Base-by-base conservation (phyloP, 1,140 invertebrate species). In the Vanessa atalanta region DNA sequence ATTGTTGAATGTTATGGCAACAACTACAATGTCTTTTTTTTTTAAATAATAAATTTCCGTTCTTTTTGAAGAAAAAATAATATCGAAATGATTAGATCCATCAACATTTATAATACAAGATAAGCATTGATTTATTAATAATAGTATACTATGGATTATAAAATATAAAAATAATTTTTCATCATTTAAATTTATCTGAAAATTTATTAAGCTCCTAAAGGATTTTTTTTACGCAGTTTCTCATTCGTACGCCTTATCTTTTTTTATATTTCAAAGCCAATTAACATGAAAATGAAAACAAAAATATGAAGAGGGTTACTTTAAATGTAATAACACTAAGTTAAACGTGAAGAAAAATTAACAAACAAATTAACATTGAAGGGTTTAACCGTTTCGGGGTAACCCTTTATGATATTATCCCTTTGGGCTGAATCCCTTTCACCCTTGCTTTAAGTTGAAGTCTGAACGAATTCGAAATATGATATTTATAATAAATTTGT, bases 351-450 rank as follows among this genome's bases (percentile, higher is more conserved):
- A 83, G 88, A 89, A 87, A 88, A 87, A 90, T 90, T 88, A 88
- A 85, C 79, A 84, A 85, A 82, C 81, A 84, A 89, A 90, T 88
- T 90, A 88, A 84, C 81, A 78, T 80, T 88, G 88, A 89, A 84
- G 76, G 85, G 86, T 86, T 89, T 85, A 89, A 85, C 78, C 83
- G 75, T 72, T 72, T 77, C 71, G 66, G 72, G 79, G 73, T 79
- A 85, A 82, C 83, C 85, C 80, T 88, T 88, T 86, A 87, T 85
- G 83, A 88, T 87, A 88, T 83, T 82, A 86, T 84, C 80, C 83
- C 83, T 77, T 73, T 73, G 79, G 79, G 77, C 72, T 47, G 50
- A 79, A 71, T 79, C 77, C 78, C 79, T 78, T 53, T 53, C 31
- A 55, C 77, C 79, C 75, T 72, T 43, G 67, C 43, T 65, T 65